These are phyloP conservation scores for Chesias legatella DNA, from an alignment of 2,888 invertebrate genomes.

Conservation along the genomic window DNA sequence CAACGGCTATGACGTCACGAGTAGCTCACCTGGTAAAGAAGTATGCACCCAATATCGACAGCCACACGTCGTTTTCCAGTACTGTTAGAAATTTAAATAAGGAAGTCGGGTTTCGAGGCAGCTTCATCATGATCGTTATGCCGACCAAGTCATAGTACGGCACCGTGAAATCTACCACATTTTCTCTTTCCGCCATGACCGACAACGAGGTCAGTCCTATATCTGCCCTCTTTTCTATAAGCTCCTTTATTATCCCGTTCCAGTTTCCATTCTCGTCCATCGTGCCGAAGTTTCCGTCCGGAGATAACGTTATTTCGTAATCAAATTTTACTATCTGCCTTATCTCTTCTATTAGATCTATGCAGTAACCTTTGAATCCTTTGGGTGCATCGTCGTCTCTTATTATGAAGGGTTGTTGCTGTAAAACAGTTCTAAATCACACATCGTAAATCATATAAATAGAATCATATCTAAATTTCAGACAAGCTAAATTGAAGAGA, in stretches of 20 bases:
- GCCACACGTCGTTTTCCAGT: conserved; percentile 97
- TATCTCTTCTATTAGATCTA: conserved; percentile 95
- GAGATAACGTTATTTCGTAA: conserved; percentile 90
- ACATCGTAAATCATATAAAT: no score
- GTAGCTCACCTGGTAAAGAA: conserved; percentile 90
- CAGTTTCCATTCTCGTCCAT: conserved; percentile 93
- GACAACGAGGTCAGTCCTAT: conserved; percentile 96
- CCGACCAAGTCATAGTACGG: conserved; percentile 99
- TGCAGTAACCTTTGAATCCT: conserved; percentile 93
- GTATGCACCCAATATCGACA: conserved; percentile 96
- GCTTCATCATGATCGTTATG: conserved; percentile 96
- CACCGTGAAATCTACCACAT: conserved; percentile 98
- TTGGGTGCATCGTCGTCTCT: conserved; percentile 83
- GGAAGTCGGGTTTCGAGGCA: conserved; percentile 93
- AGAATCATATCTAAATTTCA: conserved; percentile 36
- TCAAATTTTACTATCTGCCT: conserved; percentile 92
- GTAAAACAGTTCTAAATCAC: conserved; percentile 10
- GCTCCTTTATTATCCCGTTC: conserved; percentile 91
- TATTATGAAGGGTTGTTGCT: conserved; percentile 93
- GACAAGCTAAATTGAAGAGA: conserved; percentile 36
- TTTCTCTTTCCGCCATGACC: conserved; percentile 98
- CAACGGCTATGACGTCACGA: conserved; percentile 37
- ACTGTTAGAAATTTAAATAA: conserved; percentile 98
- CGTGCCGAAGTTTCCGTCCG: conserved; percentile 92
- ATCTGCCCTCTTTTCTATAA: conserved; percentile 93